A percentile compares a stretch with the other conserved stretches of the same genome.
These are phyloP conservation scores for Antechinus flavipes DNA, from an alignment of 2,113 vertebrate genomes.

Conservation along the genomic window DNA sequence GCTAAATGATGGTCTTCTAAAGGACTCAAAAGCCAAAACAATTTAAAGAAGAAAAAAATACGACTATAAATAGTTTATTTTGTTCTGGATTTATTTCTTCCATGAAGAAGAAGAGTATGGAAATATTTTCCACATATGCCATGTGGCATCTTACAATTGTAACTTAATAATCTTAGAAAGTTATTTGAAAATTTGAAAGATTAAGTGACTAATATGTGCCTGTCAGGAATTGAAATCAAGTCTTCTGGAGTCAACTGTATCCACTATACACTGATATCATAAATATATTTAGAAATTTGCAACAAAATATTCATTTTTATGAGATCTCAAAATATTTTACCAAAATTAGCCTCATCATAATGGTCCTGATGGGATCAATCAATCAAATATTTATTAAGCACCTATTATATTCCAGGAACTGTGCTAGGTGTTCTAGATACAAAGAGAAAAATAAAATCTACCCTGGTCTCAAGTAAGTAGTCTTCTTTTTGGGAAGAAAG, in stretches of 20 bases:
- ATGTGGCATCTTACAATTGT: neutral
- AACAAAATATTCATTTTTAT: constrained; percentile 56
- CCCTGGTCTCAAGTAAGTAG: neutral
- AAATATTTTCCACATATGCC: neutral
- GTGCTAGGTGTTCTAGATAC: neutral
- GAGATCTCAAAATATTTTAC: constrained; percentile 52
- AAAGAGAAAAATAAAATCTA: neutral
- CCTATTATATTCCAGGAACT: neutral
- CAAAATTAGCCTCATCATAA: constrained; percentile 54
- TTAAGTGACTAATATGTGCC: neutral
- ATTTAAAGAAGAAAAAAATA: neutral
- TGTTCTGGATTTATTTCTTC: neutral
- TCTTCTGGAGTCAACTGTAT: neutral
- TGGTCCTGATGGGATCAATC: constrained; percentile 50
- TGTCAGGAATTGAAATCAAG: rapidly evolving
- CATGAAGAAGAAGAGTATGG: neutral
- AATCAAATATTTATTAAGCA: constrained; percentile 56
- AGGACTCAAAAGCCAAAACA: neutral
- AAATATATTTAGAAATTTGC: constrained; percentile 39
- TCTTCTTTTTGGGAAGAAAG: neutral
- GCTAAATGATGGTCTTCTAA: neutral
- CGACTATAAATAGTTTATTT: neutral
- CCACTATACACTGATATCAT: neutral
- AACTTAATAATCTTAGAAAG: neutral
- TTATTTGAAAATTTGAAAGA: neutral